Base-by-base conservation (phyloP, 2,888 invertebrate species). In the Tetragonisca angustula region DNA sequence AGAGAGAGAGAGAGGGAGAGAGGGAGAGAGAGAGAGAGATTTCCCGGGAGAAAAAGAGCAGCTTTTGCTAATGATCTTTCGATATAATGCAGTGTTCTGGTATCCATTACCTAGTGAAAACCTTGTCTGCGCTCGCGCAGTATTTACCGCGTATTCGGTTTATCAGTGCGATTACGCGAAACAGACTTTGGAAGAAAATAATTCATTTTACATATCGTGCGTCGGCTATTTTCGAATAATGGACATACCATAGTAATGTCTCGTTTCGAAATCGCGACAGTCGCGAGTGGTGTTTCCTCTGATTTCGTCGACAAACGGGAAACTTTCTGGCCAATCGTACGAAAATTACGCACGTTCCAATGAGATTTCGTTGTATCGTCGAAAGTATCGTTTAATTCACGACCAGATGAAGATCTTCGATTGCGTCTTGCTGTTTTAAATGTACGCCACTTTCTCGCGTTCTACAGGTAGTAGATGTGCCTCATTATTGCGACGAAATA, bases 51-150 rank as follows among this genome's bases (percentile, higher is more conserved):
- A 13, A 43, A 50, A n/a, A 52, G 15, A 32, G 32, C 6, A 54
- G 9, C 11, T 2, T 65, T 19, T 4, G 67, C 17, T 59, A 54
- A 62, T 50, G 32, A 72, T 52, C 24, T 79, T 62, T 62, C 24
- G 56, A 76, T 56, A 76, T 56, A 70, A 70, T 79, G 54, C 68
- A 24, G 72, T 77, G 24, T 24, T 5, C 56, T 24, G 50, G 70
- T 61, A 61, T 71, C 65, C 65, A 65, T 65, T 70, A 27, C 32
- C 43, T 24, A 5, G 49, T 71, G 62, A 32, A 67, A 62, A 75
- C 9, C 61, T 49, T 62, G 68, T 62, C 68, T 68, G 83, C 81
- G 83, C 83, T n/a, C 11, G 83, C 83, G 83, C 83, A 76, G 81
- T 69, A 6, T 81, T 72, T 76, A 56, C 56, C 68, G 76, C 76